phyloP scores from a whole-genome alignment of 2,113 vertebrate genomes.

The Chauna torquata region DNA sequence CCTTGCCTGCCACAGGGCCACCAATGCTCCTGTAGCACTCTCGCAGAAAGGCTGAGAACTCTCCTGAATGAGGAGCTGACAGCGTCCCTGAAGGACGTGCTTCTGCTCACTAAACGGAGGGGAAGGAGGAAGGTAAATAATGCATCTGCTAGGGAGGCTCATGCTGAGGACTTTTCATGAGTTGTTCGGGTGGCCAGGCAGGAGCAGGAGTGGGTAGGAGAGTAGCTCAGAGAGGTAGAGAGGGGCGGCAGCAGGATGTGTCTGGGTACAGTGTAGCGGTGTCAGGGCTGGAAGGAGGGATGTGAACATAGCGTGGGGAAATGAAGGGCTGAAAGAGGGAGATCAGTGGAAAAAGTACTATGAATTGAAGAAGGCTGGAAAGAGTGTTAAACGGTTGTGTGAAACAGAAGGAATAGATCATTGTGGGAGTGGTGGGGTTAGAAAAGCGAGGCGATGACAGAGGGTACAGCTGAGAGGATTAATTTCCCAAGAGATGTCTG shows the following conservation, averaged over 20 bases:
- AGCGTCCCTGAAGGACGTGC: background rate
- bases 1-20: background rate
- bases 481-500: background rate
- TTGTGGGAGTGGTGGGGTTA: background rate
- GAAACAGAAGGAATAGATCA: background rate
- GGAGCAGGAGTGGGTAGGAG: background rate
- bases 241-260: background rate
- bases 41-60: background rate
- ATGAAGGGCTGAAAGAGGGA: background rate
- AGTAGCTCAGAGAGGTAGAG: background rate
- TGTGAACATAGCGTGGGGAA: background rate
- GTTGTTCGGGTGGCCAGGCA: background rate
- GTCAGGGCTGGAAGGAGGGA: background rate
- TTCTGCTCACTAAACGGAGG: background rate
- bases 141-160: background rate
- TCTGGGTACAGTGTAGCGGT: background rate
- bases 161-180: background rate
- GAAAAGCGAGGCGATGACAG: background rate
- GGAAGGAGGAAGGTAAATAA: background rate
- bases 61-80: background rate
- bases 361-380: background rate
- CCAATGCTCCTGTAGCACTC: background rate
- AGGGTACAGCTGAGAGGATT: background rate
- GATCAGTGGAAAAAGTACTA: background rate
- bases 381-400: background rate